These are phyloP conservation scores for Anthonomus grandis DNA, from an alignment of 1,140 invertebrate species.

Conservation along the genomic window DNA sequence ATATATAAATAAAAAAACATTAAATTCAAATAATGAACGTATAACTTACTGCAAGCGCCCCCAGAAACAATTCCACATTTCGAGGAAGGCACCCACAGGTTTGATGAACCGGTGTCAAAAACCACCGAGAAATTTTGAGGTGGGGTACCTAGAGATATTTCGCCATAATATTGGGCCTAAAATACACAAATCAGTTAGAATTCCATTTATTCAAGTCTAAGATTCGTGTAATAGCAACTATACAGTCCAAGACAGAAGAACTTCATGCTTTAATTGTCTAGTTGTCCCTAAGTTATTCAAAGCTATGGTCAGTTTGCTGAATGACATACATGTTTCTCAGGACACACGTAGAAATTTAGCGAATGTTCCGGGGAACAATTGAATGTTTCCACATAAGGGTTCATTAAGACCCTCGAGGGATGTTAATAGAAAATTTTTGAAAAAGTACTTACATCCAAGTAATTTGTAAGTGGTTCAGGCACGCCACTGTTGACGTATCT, in stretches of 20 bases:
- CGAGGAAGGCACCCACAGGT: conserved; percentile 97
- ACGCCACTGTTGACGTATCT: not conserved
- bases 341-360: too few relatives aligned
- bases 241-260: too few relatives aligned
- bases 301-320: too few relatives aligned
- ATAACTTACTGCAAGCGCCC: conserved; percentile 86
- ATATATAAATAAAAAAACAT: not conserved
- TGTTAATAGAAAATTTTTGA: not conserved
- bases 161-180: conserved; percentile 97
- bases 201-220: too few relatives aligned
- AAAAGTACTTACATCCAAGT: conserved; percentile 72
- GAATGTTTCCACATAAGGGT: too few relatives aligned
- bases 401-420: not conserved
- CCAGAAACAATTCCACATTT: conserved; percentile 82
- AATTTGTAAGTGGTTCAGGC: conserved; percentile 79
- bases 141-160: conserved; percentile 88
- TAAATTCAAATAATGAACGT: not conserved
- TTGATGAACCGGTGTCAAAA: conserved; percentile 98
- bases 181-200: too few relatives aligned
- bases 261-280: too few relatives aligned
- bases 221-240: too few relatives aligned
- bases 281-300: too few relatives aligned
- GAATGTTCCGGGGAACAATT: too few relatives aligned
- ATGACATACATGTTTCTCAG: too few relatives aligned
- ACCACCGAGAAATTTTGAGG: conserved; percentile 92